Percentiles rank a stretch among this genome's conserved stretches.
phyloP scores from a whole-genome alignment of 1,140 invertebrate species.

The Cephus cinctus region DNA sequence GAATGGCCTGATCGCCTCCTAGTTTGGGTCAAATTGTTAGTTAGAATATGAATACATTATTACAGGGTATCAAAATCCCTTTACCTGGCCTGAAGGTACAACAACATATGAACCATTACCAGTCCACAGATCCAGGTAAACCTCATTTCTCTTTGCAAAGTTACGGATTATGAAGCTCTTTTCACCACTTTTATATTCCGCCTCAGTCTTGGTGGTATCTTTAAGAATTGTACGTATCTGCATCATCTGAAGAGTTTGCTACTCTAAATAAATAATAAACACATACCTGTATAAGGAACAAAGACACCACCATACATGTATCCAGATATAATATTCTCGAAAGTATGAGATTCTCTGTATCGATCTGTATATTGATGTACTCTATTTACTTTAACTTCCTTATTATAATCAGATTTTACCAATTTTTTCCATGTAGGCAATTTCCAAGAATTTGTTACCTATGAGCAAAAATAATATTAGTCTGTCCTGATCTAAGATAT shows the following conservation, averaged over 20 bases:
- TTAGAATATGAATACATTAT: background rate
- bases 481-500: too few species aligned
- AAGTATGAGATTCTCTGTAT: background rate
- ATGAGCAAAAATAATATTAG: background rate
- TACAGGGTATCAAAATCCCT: background rate
- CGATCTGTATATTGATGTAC: background rate
- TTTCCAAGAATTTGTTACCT: background rate
- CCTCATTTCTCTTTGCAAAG: slow-evolving; percentile 16
- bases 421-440: background rate
- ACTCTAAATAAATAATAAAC: background rate
- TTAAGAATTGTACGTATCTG: too few species aligned
- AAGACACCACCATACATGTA: background rate
- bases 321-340: background rate
- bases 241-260: slow-evolving; percentile 16
- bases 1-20: slow-evolving; percentile 16
- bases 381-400: background rate
- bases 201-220: too few species aligned
- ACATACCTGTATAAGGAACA: background rate
- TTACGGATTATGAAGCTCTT: slow-evolving; percentile 22
- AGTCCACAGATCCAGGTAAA: slow-evolving; percentile 22
- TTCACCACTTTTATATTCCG: slow-evolving; percentile 12
- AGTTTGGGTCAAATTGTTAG: background rate
- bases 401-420: background rate
- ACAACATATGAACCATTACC: slow-evolving; percentile 17
- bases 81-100: slow-evolving; percentile 16